Evolutionary conservation across 2,888 invertebrate species (phyloP).

Genomic region (Ethmia dodecea): DNA sequence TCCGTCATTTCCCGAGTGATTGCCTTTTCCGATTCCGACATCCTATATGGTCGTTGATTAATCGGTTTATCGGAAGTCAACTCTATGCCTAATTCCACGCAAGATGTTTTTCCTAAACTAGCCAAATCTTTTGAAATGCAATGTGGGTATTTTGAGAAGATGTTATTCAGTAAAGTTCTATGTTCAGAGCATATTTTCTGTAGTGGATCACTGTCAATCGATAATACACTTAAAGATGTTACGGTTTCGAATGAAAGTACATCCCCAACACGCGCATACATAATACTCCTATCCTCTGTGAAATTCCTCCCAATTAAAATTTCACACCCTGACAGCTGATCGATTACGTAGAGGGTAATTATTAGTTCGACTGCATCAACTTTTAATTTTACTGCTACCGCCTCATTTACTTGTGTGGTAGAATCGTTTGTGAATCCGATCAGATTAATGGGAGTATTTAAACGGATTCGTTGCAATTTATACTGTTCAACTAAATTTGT

Average conservation of each 20-base stretch:
- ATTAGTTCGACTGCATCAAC: too few relatives aligned
- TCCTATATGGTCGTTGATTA: conserved; percentile 1
- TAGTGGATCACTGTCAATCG: neutral
- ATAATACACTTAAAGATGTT: neutral
- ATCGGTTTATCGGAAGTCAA: neutral
- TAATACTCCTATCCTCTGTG: conserved; percentile 18
- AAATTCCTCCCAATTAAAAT: conserved; percentile 20
- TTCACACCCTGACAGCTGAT: conserved; percentile 11
- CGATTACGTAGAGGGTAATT: conserved; percentile 10
- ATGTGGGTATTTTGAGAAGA: conserved; percentile 15
- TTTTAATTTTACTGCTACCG: too few relatives aligned
- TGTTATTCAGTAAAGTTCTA: neutral
- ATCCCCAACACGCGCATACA: conserved; percentile 17
- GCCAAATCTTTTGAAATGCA: conserved; percentile 12
- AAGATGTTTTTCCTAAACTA: conserved; percentile 14
- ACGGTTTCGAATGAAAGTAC: conserved; percentile 9
- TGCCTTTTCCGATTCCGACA: neutral
- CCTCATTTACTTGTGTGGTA: too few relatives aligned
- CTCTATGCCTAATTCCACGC: conserved; percentile 12
- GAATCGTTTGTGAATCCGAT: too few relatives aligned
- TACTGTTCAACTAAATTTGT: too few relatives aligned
- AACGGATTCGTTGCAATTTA: too few relatives aligned
- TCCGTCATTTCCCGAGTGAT: neutral
- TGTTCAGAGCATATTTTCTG: neutral
- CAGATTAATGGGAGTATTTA: too few relatives aligned